These are phyloP conservation scores for Pseudois nayaur DNA, from an alignment of 2,113 vertebrate species.

Conservation along the genomic window DNA sequence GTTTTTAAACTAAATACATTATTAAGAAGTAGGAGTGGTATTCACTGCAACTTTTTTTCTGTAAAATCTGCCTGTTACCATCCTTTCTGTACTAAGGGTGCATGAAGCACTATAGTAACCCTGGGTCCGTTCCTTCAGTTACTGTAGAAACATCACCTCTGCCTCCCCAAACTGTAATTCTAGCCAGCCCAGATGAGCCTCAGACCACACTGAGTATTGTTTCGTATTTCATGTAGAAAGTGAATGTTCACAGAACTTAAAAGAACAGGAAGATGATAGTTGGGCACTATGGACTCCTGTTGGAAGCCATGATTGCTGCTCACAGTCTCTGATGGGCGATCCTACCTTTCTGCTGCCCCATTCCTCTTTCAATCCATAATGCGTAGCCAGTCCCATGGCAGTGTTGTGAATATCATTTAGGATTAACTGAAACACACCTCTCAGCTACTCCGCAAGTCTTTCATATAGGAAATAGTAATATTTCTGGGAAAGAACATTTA, in stretches of 20 bases:
- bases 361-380: not conserved
- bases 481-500: not conserved
- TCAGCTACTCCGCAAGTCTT: not conserved
- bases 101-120: not conserved
- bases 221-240: slow-evolving; percentile 31
- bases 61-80: not conserved
- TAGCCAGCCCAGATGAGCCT: slow-evolving; percentile 67
- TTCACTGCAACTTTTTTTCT: not conserved
- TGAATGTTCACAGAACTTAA: slow-evolving; percentile 15
- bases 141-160: slow-evolving; percentile 28
- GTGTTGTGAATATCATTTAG: not conserved
- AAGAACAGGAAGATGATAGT: not conserved
- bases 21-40: not conserved
- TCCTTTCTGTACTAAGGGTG: not conserved
- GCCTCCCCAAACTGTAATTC: slow-evolving; percentile 75
- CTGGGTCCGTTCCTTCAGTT: not conserved
- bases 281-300: not conserved
- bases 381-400: not conserved
- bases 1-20: not conserved
- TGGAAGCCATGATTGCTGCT: not conserved
- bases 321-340: not conserved
- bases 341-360: not conserved
- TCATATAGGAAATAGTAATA: not conserved
- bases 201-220: slow-evolving; percentile 68
- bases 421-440: not conserved